Conservation (phyloP, 2,797 vertebrate genomes). For the Valencia hispanica region DNA sequence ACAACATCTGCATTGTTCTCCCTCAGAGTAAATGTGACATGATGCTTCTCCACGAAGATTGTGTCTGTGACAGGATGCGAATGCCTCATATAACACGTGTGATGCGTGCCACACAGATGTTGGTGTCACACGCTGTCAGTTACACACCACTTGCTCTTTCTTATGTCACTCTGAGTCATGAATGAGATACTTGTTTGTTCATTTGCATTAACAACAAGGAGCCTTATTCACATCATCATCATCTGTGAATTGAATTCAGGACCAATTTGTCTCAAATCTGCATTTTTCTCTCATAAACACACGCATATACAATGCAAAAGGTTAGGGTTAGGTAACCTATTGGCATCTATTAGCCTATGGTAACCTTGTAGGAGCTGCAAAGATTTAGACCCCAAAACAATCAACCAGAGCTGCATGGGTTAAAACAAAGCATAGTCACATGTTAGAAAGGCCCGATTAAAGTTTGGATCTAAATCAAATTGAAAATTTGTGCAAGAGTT, state of each 20-base stretch:
- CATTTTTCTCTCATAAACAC: neutral
- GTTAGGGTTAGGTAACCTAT: no score
- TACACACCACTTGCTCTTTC: slow-evolving; percentile 2
- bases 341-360: no score
- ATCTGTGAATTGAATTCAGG: neutral
- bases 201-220: slow-evolving; percentile 18
- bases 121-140: slow-evolving; percentile 21
- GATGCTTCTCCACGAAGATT: neutral
- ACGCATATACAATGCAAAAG: neutral
- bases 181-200: slow-evolving; percentile 28
- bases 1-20: neutral
- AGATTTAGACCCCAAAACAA: no score
- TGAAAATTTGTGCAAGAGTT: neutral
- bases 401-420: neutral
- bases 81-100: neutral
- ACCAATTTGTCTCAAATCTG: neutral
- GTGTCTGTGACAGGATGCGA: slow-evolving; percentile 19
- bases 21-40: neutral
- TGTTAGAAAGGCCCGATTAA: neutral
- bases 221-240: slow-evolving; percentile 13
- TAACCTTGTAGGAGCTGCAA: no score
- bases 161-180: slow-evolving; percentile 27
- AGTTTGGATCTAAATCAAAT: neutral
- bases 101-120: slow-evolving; percentile 25
- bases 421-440: neutral